phyloP scores from a whole-genome alignment of 2,888 invertebrate species.

The Nemotelus nigrinus region DNA sequence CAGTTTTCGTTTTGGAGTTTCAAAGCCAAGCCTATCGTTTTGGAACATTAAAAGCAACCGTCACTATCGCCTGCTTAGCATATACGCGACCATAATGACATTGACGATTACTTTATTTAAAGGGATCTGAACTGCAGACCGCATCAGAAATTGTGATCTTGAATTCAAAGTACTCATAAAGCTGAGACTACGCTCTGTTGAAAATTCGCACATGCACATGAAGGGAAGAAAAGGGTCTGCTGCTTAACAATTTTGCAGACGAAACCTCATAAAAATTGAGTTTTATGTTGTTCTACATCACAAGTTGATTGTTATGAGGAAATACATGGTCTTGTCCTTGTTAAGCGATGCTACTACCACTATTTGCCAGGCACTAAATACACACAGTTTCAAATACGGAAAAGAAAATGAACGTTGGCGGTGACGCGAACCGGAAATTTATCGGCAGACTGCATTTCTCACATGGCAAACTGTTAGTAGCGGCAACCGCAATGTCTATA shows the following conservation, averaged over 20 bases:
- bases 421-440: constrained; percentile 35
- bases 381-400: constrained; percentile 2
- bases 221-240: constrained; percentile 17
- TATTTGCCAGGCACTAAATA: constrained; percentile 30
- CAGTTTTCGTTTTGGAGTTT: no score
- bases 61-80: no score
- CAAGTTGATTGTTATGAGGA: constrained; percentile 49
- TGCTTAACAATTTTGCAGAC: constrained; percentile 44
- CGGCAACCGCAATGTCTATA: constrained; percentile 1
- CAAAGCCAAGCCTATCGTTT: no score
- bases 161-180: constrained; percentile 31
- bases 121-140: constrained; percentile 3
- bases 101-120: constrained; percentile 39
- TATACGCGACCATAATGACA: constrained; percentile 6
- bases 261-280: constrained; percentile 47
- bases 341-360: constrained; percentile 45
- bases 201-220: constrained; percentile 1
- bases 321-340: constrained; percentile 49
- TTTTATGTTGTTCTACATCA: constrained; percentile 48
- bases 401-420: neutral
- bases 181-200: neutral
- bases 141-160: constrained; percentile 27
- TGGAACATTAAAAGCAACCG: no score
- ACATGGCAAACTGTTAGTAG: neutral
- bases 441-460: constrained; percentile 24